These are phyloP conservation scores for Bembecia ichneumoniformis DNA, from an alignment of 2,888 invertebrate genomes.

Conservation along the genomic window DNA sequence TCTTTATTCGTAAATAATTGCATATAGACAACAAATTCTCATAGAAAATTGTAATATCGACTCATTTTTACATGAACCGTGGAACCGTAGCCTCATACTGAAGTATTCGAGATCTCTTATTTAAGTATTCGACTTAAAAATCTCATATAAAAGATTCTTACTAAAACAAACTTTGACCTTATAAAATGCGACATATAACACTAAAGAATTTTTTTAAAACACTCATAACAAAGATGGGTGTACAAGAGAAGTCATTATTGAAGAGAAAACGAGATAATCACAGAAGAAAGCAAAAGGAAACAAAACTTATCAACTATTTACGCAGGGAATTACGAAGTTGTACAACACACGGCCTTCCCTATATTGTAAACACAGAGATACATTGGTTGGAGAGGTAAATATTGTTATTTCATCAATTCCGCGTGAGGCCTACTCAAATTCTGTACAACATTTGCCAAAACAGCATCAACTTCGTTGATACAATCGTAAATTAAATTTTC, in stretches of 20 bases:
- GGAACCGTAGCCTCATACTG: too few species aligned
- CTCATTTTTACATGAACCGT: too few species aligned
- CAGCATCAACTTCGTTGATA: background rate
- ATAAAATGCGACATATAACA: too few species aligned
- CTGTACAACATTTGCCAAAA: background rate
- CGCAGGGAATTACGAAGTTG: conserved; percentile 39
- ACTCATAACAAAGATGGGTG: background rate
- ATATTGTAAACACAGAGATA: conserved; percentile 39
- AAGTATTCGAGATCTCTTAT: too few species aligned
- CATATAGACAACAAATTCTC: too few species aligned
- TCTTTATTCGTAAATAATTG: too few species aligned
- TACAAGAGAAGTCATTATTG: conserved; percentile 18
- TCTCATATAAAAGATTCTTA: too few species aligned
- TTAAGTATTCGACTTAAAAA: too few species aligned
- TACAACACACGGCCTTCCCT: conserved; percentile 48
- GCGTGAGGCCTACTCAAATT: background rate
- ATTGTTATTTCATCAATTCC: conserved; percentile 2
- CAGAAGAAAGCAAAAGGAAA: conserved; percentile 27
- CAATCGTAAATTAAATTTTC: conserved; percentile 14
- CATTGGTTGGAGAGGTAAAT: conserved; percentile 48
- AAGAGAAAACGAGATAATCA: conserved; percentile 41
- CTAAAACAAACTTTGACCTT: too few species aligned
- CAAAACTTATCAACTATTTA: conserved; percentile 40
- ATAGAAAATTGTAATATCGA: too few species aligned
- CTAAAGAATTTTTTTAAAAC: background rate